Base-by-base conservation (phyloP, 1,140 invertebrate genomes). In the Drosophila mauritiana region DNA sequence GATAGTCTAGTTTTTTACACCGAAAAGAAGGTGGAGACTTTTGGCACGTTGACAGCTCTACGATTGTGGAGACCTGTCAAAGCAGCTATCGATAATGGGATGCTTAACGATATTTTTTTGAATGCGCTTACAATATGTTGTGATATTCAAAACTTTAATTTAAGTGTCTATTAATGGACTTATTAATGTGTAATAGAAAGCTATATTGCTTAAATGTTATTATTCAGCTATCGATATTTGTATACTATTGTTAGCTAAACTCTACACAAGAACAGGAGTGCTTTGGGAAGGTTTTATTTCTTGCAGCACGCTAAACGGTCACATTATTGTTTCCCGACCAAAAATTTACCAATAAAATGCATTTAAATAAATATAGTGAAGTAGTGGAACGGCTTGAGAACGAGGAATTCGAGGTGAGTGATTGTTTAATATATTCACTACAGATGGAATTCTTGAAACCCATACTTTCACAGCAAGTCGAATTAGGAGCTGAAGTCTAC, bases 1-100 rank as follows among this genome's bases (percentile, higher is more conserved):
- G 84, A 84, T 85, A 85, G 77, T 78, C 64, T 89, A 88, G 64
- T 84, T 83, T 89, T 88, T 88, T 72, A 90, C 86, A 84, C 83
- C 80, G 85, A 89, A 90, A 89, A 89, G 80, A 80, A 80, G 67
- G 79, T 80, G 78, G 78, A 86, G 82, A 86, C 68, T 88, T 88
- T 34, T 68, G 22, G 56, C 53, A 54, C 55, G 45, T 42, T 70
- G 65, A 82, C 56, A 86, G 51, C 51, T 78, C 67, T 63, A 56
- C 45, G 56, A 48, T 40, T 49, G 49, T 70, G 42, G 67, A 70
- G 67, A 68, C 46, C 40, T 69, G 67, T 69, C 65, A 56, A 13
- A 22, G n/a, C 5, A 2, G 25, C 10, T 49, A 56, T 69, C 67
- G 67, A 70, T 62, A 52, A 27, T 3, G 6, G 5, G 6, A 22